A percentile compares a stretch with the other conserved stretches of the same genome.
These are phyloP conservation scores for Sarcophaga variegata DNA, from an alignment of 2,888 invertebrate species.

Conservation along the genomic window DNA sequence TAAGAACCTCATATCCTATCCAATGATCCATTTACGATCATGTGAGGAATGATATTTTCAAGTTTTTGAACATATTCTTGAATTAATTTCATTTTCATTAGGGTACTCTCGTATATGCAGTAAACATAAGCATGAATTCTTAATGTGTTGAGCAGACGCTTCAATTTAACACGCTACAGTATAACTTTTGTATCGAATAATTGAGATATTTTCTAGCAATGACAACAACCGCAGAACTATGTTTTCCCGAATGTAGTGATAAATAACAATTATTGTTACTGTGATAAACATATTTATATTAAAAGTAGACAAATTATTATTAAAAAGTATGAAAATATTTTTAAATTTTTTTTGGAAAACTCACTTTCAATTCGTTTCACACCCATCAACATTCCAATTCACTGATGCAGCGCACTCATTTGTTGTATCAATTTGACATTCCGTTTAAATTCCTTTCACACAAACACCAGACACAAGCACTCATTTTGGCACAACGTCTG, in stretches of 20 bases:
- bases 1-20: no score
- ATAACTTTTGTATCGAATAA: not conserved
- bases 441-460: not conserved
- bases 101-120: not conserved
- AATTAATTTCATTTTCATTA: not conserved
- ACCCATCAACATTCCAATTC: not conserved
- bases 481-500: not conserved
- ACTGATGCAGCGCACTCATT: not conserved
- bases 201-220: not conserved
- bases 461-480: not conserved
- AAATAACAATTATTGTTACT: no score
- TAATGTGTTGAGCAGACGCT: not conserved
- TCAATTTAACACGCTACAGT: constrained; percentile 35
- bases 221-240: no score
- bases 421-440: not conserved
- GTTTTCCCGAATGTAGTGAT: no score
- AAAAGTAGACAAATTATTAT: no score
- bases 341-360: not conserved
- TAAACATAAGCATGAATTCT: not conserved
- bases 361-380: not conserved
- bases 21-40: no score
- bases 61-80: not conserved
- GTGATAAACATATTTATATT: no score
- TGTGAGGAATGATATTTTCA: no score
- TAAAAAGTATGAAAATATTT: not conserved